Percentiles rank a stretch among this genome's conserved stretches.
Evolutionary conservation across 2,113 vertebrate species (phyloP).

Genomic region (Ammodytes marinus): DNA sequence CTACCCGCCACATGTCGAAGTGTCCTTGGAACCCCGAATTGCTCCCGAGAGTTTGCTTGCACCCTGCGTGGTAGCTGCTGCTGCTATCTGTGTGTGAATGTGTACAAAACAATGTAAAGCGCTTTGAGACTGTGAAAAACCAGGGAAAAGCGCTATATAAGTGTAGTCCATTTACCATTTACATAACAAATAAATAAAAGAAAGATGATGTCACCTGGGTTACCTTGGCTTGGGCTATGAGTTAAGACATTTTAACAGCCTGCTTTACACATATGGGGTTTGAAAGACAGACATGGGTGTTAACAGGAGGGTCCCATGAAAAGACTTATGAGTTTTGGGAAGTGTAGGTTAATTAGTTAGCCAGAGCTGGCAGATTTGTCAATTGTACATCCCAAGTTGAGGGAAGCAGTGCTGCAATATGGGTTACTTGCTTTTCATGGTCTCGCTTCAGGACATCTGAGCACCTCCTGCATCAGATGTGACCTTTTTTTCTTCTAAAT

Average conservation of each 20-base stretch:
- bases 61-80: no score
- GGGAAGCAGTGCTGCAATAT: background rate
- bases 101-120: background rate
- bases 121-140: slow-evolving; percentile 2
- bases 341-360: background rate
- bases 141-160: no score
- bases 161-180: no score
- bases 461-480: slow-evolving; percentile 10
- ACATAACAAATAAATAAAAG: no score
- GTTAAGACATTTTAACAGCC: slow-evolving; percentile 18
- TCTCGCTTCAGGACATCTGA: slow-evolving; percentile 19
- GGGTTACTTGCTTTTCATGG: slow-evolving; percentile 1
- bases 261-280: background rate
- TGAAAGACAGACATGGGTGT: background rate
- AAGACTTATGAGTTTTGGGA: background rate
- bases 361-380: background rate
- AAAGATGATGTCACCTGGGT: background rate
- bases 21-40: no score
- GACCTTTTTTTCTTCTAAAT: slow-evolving; percentile 1
- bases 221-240: background rate
- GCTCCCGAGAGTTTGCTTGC: no score
- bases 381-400: background rate
- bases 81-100: no score
- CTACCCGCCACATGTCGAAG: no score
- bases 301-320: background rate